phyloP scores from a whole-genome alignment of 2,888 invertebrate species.

The Aphidoletes aphidimyza region DNA sequence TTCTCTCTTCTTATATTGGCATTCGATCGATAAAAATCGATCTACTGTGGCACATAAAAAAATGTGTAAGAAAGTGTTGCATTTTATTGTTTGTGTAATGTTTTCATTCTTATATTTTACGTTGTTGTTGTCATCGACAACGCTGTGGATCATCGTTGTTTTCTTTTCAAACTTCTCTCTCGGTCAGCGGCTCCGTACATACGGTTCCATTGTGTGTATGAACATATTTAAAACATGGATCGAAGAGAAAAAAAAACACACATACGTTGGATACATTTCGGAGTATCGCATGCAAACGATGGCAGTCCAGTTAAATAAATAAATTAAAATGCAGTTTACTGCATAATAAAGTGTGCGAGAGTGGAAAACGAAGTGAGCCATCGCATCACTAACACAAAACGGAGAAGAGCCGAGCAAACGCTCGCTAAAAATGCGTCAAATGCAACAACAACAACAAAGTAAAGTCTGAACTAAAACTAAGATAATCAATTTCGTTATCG shows the following conservation, averaged over 20 bases:
- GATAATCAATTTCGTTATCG: conserved; percentile 52
- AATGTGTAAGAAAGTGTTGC: conserved; percentile 40
- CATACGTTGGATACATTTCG: not conserved
- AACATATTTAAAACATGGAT: not conserved
- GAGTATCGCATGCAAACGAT: conserved; percentile 32
- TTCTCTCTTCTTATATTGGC: not conserved
- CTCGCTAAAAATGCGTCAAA: not conserved
- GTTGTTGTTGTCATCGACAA: conserved; percentile 6
- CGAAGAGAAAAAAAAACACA: too few relatives aligned
- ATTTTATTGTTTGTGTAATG: conserved; percentile 50
- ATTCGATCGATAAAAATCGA: conserved; percentile 45
- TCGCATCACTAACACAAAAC: conserved; percentile 1
- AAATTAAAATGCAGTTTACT: conserved; percentile 40
- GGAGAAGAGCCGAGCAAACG: not conserved
- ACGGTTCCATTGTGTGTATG: conserved; percentile 43
- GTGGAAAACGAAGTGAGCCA: not conserved
- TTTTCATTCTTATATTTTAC: not conserved
- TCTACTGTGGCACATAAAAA: conserved; percentile 52
- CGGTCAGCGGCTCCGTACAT: not conserved
- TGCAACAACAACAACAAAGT: conserved; percentile 17
- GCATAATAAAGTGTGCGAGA: not conserved
- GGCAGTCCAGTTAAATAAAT: conserved; percentile 31
- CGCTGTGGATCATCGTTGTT: too few relatives aligned
- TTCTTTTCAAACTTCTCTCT: too few relatives aligned
- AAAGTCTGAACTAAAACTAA: not conserved